phyloP scores from a whole-genome alignment of 2,113 vertebrate genomes.

The Chloebia gouldiae region DNA sequence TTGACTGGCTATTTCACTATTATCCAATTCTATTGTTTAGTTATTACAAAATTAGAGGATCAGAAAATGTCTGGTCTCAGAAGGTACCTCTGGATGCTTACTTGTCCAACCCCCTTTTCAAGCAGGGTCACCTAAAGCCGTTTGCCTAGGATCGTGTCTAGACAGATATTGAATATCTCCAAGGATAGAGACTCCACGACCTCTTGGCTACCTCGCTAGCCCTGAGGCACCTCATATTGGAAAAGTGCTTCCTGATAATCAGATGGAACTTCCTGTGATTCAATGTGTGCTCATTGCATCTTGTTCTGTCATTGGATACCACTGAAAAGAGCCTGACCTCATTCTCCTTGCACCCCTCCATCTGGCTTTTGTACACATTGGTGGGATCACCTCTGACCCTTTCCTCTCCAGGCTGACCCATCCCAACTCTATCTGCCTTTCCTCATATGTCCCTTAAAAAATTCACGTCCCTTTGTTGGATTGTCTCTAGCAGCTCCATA shows the following conservation, averaged over 20 bases:
- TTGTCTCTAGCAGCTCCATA: not conserved
- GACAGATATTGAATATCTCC: not conserved
- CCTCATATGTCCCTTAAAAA: not conserved
- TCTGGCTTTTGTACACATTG: not conserved
- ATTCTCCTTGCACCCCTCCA: not conserved
- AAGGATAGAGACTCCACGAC: not conserved
- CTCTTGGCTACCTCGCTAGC: not conserved
- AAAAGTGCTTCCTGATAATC: not conserved
- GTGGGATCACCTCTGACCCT: not conserved
- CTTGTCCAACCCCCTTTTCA: not conserved
- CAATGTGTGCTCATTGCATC: not conserved
- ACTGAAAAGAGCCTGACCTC: not conserved
- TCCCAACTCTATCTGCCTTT: not conserved
- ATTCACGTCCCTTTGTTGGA: not conserved
- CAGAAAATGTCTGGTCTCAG: not conserved
- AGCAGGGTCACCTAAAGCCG: accelerated
- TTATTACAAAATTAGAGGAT: not conserved
- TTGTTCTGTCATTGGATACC: not conserved
- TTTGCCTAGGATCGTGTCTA: not conserved
- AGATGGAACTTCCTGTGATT: not conserved
- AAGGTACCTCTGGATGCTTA: not conserved
- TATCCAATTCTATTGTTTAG: not conserved
- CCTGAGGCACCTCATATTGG: not conserved
- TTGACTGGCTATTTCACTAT: not conserved
- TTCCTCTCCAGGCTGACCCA: not conserved